Conservation (phyloP, 2,888 invertebrate species). For the Heliothis peltigera region DNA sequence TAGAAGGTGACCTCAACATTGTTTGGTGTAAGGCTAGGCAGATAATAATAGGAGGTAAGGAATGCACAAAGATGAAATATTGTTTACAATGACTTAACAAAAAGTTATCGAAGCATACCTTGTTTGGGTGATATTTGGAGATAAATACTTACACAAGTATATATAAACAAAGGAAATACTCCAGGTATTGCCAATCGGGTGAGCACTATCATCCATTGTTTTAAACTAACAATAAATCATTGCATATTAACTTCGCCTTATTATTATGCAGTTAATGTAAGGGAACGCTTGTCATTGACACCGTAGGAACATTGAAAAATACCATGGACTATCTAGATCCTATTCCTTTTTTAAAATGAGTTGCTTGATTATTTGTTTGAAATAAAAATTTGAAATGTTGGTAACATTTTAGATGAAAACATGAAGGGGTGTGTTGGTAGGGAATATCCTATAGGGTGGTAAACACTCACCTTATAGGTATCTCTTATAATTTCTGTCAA, state of each 20-base stretch:
- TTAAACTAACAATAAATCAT: slow-evolving; percentile 29
- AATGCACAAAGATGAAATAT: neutral
- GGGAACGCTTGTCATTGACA: neutral
- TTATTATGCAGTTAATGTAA: slow-evolving; percentile 46
- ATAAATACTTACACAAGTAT: slow-evolving; percentile 8
- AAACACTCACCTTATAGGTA: slow-evolving; percentile 33
- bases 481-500: slow-evolving; percentile 12
- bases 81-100: neutral
- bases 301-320: neutral
- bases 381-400: no score
- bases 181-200: neutral
- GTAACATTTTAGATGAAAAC: no score
- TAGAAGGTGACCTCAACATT: no score
- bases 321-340: neutral
- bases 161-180: slow-evolving; percentile 17
- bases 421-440: neutral
- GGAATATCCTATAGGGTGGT: no score
- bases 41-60: neutral
- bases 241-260: slow-evolving; percentile 21
- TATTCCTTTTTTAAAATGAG: no score
- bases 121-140: neutral
- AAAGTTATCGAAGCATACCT: neutral
- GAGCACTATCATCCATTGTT: slow-evolving; percentile 33
- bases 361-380: no score
- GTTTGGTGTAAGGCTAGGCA: no score